Evolutionary conservation across 1,140 invertebrate species (phyloP).

Genomic region (Campoletis sonorensis): DNA sequence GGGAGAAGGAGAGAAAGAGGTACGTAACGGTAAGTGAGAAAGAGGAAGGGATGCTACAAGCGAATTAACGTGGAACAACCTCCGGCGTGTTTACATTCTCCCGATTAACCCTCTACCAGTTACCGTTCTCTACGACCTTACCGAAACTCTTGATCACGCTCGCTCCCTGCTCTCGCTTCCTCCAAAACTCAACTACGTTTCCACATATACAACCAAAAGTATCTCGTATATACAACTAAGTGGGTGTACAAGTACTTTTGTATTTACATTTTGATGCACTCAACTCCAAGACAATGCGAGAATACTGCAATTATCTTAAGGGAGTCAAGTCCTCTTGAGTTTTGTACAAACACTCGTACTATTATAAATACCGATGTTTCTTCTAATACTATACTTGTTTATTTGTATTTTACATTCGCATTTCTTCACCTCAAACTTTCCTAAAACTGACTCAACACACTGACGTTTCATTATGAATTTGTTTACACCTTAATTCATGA

Average conservation of each 20-base stretch:
- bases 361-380: no score
- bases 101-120: constrained; percentile 31
- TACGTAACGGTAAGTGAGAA: background rate
- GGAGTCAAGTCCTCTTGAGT: background rate
- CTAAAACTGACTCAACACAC: no score
- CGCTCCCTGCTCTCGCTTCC: background rate
- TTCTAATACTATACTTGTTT: no score
- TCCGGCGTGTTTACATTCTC: constrained; percentile 33
- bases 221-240: background rate
- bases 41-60: background rate
- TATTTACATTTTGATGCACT: constrained; percentile 7
- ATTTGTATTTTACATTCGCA: background rate
- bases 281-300: background rate
- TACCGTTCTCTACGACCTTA: constrained; percentile 2
- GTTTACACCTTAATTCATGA: no score
- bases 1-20: constrained; percentile 1
- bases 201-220: background rate
- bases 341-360: no score
- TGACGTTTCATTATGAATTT: no score
- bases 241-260: background rate
- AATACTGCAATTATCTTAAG: background rate
- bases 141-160: constrained; percentile 14
- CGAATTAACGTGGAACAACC: constrained; percentile 35
- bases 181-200: background rate
- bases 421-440: no score